Conservation (phyloP, 2,113 vertebrate species). For the Elephas maximus region DNA sequence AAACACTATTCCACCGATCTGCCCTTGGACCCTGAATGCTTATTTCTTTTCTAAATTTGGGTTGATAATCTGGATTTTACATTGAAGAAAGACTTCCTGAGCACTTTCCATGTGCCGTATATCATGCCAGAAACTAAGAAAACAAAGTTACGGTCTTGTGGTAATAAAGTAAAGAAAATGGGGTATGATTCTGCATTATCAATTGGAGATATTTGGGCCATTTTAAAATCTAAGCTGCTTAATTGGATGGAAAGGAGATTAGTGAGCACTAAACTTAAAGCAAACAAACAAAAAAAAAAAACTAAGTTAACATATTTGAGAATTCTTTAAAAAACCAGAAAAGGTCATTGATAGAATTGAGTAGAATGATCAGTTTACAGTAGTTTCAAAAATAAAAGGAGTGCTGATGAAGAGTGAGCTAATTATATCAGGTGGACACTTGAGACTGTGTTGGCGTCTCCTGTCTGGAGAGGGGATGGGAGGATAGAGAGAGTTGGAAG, state of each 20-base stretch:
- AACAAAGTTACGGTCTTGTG: neutral
- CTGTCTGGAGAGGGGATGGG: too few relatives aligned
- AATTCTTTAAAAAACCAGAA: neutral
- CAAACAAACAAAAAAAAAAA: neutral
- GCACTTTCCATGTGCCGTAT: neutral
- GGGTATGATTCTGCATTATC: neutral
- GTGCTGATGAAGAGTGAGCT: too few relatives aligned
- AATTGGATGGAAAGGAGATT: slow-evolving; percentile 11
- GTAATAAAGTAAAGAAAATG: neutral
- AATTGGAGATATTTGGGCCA: neutral
- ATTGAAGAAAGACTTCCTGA: neutral
- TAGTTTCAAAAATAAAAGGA: slow-evolving; percentile 46
- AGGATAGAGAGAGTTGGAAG: too few relatives aligned
- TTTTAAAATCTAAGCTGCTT: slow-evolving; percentile 31
- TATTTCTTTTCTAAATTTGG: slow-evolving; percentile 10
- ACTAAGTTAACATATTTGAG: slow-evolving; percentile 12
- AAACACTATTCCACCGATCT: neutral
- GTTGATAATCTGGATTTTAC: slow-evolving; percentile 1
- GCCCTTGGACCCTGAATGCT: neutral
- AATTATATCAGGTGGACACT: too few relatives aligned
- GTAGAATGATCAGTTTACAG: slow-evolving; percentile 9
- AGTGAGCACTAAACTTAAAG: neutral
- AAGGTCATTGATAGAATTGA: neutral
- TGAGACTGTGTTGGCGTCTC: too few relatives aligned
- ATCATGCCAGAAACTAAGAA: slow-evolving; percentile 30